Percentiles rank a stretch among this genome's conserved stretches.
phyloP scores from a whole-genome alignment of 2,888 invertebrate genomes.

The Stegophylla sp. region DNA sequence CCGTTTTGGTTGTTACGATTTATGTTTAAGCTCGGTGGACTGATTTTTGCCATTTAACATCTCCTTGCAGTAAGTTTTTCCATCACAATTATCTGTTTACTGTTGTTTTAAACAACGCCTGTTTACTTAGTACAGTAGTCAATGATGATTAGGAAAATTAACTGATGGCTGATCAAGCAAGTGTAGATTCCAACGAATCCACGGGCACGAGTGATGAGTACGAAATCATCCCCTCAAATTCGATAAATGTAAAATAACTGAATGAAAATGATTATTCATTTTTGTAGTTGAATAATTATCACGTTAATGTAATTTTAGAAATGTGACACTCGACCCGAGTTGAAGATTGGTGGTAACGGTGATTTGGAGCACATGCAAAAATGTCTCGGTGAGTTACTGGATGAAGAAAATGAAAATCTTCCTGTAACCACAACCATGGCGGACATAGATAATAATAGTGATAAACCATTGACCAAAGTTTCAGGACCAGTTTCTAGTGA shows the following conservation, averaged over 20 bases:
- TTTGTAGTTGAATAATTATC: too few relatives aligned
- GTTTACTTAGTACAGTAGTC: too few relatives aligned
- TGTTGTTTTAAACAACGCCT: too few relatives aligned
- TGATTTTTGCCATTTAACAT: background rate
- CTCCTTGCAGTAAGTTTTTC: background rate
- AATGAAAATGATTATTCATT: background rate
- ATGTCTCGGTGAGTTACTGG: conserved; percentile 70
- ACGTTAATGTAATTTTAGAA: background rate
- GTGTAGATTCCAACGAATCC: conserved; percentile 74
- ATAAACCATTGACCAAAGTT: background rate
- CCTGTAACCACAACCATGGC: conserved; percentile 8
- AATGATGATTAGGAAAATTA: conserved; percentile 15
- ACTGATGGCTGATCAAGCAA: conserved; percentile 72
- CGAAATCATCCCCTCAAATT: conserved; percentile 71
- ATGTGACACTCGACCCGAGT: conserved; percentile 61
- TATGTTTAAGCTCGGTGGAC: background rate
- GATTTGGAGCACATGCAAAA: conserved; percentile 72
- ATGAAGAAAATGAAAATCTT: conserved; percentile 60
- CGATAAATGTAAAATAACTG: conserved; percentile 60
- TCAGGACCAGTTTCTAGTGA: conserved; percentile 11
- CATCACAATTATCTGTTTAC: background rate
- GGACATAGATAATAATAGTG: background rate
- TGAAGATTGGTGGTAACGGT: conserved; percentile 67
- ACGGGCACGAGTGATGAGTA: conserved; percentile 75
- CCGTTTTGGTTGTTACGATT: background rate